Percentiles rank a stretch among this genome's conserved stretches.
These are phyloP conservation scores for Numenius arquata DNA, from an alignment of 2,113 vertebrate species.

Conservation along the genomic window DNA sequence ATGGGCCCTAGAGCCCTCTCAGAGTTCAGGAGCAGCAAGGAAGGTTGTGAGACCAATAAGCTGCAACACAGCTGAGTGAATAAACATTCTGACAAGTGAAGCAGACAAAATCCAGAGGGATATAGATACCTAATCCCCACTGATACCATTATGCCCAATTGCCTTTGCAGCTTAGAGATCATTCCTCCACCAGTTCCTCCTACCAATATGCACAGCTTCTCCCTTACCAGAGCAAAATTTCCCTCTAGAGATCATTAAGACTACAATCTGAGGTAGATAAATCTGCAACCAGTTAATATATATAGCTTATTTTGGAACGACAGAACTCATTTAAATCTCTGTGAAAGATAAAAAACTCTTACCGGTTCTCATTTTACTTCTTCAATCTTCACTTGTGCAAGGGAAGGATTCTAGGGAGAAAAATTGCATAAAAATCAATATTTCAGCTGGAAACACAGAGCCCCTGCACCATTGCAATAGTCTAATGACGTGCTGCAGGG, in stretches of 20 bases:
- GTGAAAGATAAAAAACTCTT: conserved; percentile 31
- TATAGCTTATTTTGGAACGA: background rate
- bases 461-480: background rate
- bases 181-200: background rate
- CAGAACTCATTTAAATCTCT: background rate
- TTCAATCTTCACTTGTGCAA: conserved; percentile 85
- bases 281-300: background rate
- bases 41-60: background rate
- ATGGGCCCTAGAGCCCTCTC: background rate
- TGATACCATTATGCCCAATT: background rate
- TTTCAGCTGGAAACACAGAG: background rate
- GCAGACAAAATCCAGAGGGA: background rate
- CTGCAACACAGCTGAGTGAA: background rate
- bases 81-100: background rate
- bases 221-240: background rate
- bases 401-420: conserved; percentile 75
- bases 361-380: conserved; percentile 86
- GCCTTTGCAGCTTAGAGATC: background rate
- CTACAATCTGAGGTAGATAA: background rate
- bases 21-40: background rate
- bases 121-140: background rate
- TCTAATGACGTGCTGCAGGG: background rate
- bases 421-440: background rate
- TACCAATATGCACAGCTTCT: background rate
- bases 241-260: background rate